A percentile compares a stretch with the other conserved stretches of the same genome.
These are phyloP conservation scores for Neria commutata DNA, from an alignment of 2,888 invertebrate species.

Conservation along the genomic window DNA sequence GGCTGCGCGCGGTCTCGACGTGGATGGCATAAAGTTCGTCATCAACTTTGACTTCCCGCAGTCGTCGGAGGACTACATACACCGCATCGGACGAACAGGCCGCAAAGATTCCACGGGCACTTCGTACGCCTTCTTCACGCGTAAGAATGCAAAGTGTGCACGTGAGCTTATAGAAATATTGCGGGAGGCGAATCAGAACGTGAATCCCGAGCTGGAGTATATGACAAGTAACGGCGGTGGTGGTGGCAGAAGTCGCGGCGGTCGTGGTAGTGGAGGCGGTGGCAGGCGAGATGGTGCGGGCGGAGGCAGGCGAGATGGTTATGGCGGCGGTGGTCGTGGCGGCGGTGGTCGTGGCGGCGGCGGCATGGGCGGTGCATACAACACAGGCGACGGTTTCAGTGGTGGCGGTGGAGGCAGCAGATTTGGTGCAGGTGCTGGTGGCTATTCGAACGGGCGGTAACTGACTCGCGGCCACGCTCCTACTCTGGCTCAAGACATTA, in stretches of 20 bases:
- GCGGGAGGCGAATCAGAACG: slow-evolving; percentile 85
- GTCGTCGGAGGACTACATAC: slow-evolving; percentile 93
- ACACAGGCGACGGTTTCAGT: slow-evolving; percentile 12
- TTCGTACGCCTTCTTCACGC: slow-evolving; percentile 93
- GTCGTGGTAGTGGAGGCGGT: slow-evolving; percentile 33
- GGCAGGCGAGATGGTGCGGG: slow-evolving; percentile 30
- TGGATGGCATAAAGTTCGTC: slow-evolving; percentile 93
- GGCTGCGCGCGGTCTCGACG: slow-evolving; percentile 93
- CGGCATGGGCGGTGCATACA: slow-evolving; percentile 12
- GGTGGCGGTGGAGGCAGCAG: slow-evolving; percentile 23
- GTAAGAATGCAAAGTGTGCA: slow-evolving; percentile 83
- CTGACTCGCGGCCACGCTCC: slow-evolving; percentile 36
- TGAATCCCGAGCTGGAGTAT: slow-evolving; percentile 83
- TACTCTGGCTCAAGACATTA: slow-evolving; percentile 32
- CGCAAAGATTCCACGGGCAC: slow-evolving; percentile 85
- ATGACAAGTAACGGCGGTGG: slow-evolving; percentile 70
- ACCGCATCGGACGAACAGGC: slow-evolving; percentile 93
- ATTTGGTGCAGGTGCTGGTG: slow-evolving; percentile 6
- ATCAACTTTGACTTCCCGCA: slow-evolving; percentile 96
- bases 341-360: slow-evolving; percentile 24
- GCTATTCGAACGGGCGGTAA: slow-evolving; percentile 29
- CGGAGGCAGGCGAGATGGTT: slow-evolving; percentile 25
- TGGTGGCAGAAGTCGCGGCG: slow-evolving; percentile 57
- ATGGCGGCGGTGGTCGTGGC: slow-evolving; percentile 31
- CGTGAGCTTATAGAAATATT: slow-evolving; percentile 86